Conservation (phyloP, 2,888 invertebrate genomes). For the Cerceris rybyensis region DNA sequence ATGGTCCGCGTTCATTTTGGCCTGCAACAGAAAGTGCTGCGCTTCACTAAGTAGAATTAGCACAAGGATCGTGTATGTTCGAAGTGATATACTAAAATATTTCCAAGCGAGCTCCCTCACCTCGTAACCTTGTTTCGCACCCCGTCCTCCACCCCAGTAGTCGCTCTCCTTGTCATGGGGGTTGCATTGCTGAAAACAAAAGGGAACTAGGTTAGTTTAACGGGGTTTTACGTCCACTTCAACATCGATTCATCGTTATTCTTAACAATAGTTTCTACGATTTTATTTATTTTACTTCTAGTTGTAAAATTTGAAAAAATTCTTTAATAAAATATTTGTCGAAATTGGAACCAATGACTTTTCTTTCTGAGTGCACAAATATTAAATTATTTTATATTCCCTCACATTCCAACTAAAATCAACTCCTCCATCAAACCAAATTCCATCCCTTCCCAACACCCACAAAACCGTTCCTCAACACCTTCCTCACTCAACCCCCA, state of each 20-base stretch:
- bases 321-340: too few species aligned
- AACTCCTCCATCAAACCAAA: not conserved
- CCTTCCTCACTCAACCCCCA: not conserved
- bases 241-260: not conserved
- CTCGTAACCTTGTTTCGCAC: constrained; percentile 81
- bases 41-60: constrained; percentile 78
- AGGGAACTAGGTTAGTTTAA: constrained; percentile 14
- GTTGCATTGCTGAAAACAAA: constrained; percentile 80
- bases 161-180: constrained; percentile 81
- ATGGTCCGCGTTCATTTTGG: constrained; percentile 83
- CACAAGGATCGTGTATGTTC: constrained; percentile 52
- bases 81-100: constrained; percentile 57
- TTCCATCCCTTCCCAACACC: not conserved
- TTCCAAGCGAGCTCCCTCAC: constrained; percentile 71
- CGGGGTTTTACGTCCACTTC: not conserved
- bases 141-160: constrained; percentile 80
- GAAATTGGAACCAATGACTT: too few species aligned
- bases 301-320: too few species aligned
- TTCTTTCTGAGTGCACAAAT: too few species aligned
- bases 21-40: constrained; percentile 82
- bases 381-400: not conserved
- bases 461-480: not conserved
- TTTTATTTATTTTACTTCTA: too few species aligned
- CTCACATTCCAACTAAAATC: not conserved
- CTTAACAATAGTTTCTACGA: too few species aligned